phyloP scores from a whole-genome alignment of 2,113 vertebrate genomes.

The human (Homo sapiens) region DNA sequence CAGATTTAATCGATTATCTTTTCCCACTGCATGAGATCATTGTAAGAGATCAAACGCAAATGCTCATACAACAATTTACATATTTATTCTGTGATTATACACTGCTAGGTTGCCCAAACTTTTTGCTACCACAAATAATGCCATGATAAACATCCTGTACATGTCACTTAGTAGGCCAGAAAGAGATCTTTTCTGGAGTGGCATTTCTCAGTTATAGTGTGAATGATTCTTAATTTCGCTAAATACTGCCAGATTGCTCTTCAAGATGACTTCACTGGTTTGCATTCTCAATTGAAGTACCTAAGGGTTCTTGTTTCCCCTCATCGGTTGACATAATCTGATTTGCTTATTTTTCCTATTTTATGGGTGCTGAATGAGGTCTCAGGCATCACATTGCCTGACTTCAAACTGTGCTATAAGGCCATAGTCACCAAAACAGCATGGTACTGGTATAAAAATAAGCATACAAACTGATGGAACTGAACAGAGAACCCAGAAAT shows the following conservation, averaged over 20 bases:
- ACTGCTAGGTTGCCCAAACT: not conserved
- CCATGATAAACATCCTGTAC: not conserved
- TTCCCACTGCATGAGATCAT: not conserved
- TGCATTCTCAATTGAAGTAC: not conserved
- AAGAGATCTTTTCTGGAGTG: not conserved
- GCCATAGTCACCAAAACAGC: too few species aligned
- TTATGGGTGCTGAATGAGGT: not conserved
- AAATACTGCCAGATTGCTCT: not conserved
- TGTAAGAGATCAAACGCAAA: not conserved
- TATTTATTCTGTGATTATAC: not conserved
- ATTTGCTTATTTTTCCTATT: not conserved
- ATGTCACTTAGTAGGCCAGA: not conserved
- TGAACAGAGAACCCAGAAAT: too few species aligned
- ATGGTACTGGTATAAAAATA: too few species aligned
- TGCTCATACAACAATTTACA: not conserved
- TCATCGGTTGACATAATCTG: not conserved
- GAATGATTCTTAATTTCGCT: not conserved
- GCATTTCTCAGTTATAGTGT: not conserved
- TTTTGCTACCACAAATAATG: not conserved
- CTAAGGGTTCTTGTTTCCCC: not conserved
- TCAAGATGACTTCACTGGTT: not conserved
- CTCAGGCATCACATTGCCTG: not conserved
- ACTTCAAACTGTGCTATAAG: too few species aligned
- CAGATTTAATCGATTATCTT: not conserved
- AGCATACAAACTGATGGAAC: too few species aligned